A percentile compares a stretch with the other conserved stretches of the same genome.
These are phyloP conservation scores for Metridium senile DNA, from an alignment of 92 coral and sea anemone species.

Conservation along the genomic window DNA sequence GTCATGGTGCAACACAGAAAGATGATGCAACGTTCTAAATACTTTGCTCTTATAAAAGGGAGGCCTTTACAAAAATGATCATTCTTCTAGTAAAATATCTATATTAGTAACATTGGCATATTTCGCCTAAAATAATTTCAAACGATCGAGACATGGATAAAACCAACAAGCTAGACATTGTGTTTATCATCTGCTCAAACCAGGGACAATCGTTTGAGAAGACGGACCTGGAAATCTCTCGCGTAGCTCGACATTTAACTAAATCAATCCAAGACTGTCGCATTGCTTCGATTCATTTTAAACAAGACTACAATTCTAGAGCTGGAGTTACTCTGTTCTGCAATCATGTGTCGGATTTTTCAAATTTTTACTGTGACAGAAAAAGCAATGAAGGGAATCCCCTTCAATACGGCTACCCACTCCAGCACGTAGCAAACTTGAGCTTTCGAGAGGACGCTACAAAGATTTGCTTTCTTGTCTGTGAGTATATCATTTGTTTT, in stretches of 20 bases:
- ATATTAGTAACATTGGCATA: not conserved
- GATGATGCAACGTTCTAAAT: slow-evolving; percentile 13
- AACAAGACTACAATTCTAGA: not conserved
- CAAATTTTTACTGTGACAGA: not conserved
- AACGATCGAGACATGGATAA: not conserved
- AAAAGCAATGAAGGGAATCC: slow-evolving; percentile 24
- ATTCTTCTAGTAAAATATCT: not conserved
- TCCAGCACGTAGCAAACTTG: slow-evolving; percentile 17
- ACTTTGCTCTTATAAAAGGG: not conserved
- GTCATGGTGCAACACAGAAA: not conserved
- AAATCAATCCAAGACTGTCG: slow-evolving; percentile 4
- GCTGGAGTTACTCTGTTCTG: not conserved
- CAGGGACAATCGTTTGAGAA: not conserved
- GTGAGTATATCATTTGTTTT: slow-evolving; percentile 6
- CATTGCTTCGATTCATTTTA: slow-evolving; percentile 26
- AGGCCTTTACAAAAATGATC: not conserved
- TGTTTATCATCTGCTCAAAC: slow-evolving; percentile 5
- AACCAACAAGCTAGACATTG: not conserved
- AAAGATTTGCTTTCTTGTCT: slow-evolving; percentile 25
- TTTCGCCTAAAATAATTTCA: not conserved
- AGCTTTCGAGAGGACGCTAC: slow-evolving; percentile 19
- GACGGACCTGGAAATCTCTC: not conserved
- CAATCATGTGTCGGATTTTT: not conserved
- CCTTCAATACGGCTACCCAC: slow-evolving; percentile 8
- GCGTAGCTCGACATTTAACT: slow-evolving; percentile 14